phyloP scores from a whole-genome alignment of 2,888 invertebrate species.

The Deilephila porcellus region DNA sequence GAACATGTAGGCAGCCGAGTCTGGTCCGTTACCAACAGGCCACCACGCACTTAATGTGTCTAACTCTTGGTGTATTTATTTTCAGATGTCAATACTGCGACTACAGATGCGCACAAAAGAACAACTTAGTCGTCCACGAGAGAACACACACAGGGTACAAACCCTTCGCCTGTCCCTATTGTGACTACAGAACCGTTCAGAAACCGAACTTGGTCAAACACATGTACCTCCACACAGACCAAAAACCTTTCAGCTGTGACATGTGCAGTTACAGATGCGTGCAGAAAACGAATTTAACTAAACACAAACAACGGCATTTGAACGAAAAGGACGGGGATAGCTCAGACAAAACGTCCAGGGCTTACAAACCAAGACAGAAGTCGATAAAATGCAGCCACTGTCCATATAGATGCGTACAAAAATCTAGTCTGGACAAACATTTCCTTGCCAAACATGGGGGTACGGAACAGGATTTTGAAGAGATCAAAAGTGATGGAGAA shows the following conservation, averaged over 20 bases:
- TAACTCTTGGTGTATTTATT: no score
- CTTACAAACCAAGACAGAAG: conserved; percentile 75
- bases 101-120: conserved; percentile 80
- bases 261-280: conserved; percentile 78
- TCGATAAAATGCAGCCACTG: conserved; percentile 75
- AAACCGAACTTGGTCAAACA: conserved; percentile 82
- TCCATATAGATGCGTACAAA: conserved; percentile 75
- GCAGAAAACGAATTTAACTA: conserved; percentile 79
- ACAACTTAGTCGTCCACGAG: conserved; percentile 80
- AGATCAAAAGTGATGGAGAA: conserved; percentile 49
- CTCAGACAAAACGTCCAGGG: conserved; percentile 64
- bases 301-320: conserved; percentile 78
- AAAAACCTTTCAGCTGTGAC: conserved; percentile 80
- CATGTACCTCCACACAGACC: conserved; percentile 81
- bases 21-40: no score
- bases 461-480: conserved; percentile 44
- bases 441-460: conserved; percentile 72
- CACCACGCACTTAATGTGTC: no score
- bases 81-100: conserved; percentile 77
- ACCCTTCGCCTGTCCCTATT: conserved; percentile 79
- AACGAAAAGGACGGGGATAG: conserved; percentile 71
- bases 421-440: conserved; percentile 79
- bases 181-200: conserved; percentile 79
- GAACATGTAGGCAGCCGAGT: no score
- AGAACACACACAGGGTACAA: conserved; percentile 81